Base-by-base conservation (phyloP, 2,797 vertebrate genomes). In the Garrulus glandarius region DNA sequence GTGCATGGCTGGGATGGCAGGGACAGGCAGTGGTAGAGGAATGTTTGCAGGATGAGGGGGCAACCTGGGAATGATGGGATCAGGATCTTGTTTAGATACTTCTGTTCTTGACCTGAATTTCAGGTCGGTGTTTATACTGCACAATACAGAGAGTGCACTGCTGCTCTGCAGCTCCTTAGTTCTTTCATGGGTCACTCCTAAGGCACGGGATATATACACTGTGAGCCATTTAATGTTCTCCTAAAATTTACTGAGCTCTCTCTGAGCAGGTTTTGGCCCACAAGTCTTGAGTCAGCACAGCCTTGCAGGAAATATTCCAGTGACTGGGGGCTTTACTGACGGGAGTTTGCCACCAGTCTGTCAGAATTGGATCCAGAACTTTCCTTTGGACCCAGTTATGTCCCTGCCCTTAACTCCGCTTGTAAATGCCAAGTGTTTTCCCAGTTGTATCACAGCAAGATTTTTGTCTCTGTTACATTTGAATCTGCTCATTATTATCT, bases 61-160 rank as follows among this genome's bases (percentile, higher is more conserved):
- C 39, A 24, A 10, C 1, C 2, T 2, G 15, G 80, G 27, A n/a
- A 1, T 0, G 0, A 1, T 13, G 3, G 87, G 27, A 55, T 75
- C 20, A 29, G 64, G 13, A 5, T 50, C 53, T 68, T 80, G 46
- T 87, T 77, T 41, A 53, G 60, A 39, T 85, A 19, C 30, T 74
- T 74, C 4, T 68, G 49, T 53, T 85, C 68, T 44, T 77, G 78
- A 43, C 64, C 60, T 68, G 43, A 13, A 11, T 53, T 71, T 32
- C 47, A 36, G 59, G 59, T 56, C 4, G 1, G 39, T 79, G 63
- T 81, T 93, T 67, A 9, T 11, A 4, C 27, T 26, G 14, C 0
- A 1, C 5, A 5, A 5, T 13, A 2, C 36, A 3, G 7, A 32
- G 50, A 36, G 16, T 2, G 8, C 63, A 14, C n/a, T 2, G 1